Evolutionary conservation across 1,140 invertebrate genomes (phyloP).

Genomic region (Trissolcus basalis): DNA sequence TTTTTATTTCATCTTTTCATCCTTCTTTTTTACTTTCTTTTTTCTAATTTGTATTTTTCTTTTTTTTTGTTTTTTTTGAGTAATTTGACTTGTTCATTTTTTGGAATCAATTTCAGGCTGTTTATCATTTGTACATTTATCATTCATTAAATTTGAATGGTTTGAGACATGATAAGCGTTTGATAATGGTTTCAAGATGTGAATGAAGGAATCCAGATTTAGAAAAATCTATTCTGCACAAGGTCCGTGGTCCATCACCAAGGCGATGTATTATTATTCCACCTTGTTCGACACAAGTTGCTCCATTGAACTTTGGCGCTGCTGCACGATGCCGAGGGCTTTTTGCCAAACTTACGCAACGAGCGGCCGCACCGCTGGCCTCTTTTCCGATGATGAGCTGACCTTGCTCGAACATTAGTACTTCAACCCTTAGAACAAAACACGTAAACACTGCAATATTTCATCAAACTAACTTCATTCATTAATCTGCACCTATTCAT

Average conservation of each 20-base stretch:
- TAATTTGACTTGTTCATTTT: too few species aligned
- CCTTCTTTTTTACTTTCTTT: too few species aligned
- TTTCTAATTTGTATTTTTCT: too few species aligned
- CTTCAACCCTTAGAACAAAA: constrained; percentile 27
- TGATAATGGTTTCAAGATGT: background rate
- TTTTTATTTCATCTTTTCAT: too few species aligned
- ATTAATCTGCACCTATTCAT: background rate
- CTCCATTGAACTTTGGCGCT: constrained; percentile 75
- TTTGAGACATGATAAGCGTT: background rate
- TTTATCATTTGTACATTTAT: too few species aligned
- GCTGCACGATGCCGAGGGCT: constrained; percentile 62
- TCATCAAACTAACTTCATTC: background rate
- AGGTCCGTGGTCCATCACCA: constrained; percentile 46
- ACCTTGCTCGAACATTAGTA: constrained; percentile 63
- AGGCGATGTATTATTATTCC: constrained; percentile 58
- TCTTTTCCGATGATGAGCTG: constrained; percentile 65
- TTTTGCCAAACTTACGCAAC: constrained; percentile 71
- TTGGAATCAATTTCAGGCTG: too few species aligned
- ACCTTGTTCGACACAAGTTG: constrained; percentile 65
- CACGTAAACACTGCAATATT: background rate
- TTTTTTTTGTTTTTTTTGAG: too few species aligned
- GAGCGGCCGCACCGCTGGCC: constrained; percentile 66
- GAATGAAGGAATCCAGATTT: background rate
- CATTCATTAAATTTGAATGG: too few species aligned
- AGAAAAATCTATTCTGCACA: constrained; percentile 36